Percentiles rank a stretch among this genome's conserved stretches.
Evolutionary conservation across 2,888 invertebrate species (phyloP).

Genomic region (Zootermopsis nevadensis): DNA sequence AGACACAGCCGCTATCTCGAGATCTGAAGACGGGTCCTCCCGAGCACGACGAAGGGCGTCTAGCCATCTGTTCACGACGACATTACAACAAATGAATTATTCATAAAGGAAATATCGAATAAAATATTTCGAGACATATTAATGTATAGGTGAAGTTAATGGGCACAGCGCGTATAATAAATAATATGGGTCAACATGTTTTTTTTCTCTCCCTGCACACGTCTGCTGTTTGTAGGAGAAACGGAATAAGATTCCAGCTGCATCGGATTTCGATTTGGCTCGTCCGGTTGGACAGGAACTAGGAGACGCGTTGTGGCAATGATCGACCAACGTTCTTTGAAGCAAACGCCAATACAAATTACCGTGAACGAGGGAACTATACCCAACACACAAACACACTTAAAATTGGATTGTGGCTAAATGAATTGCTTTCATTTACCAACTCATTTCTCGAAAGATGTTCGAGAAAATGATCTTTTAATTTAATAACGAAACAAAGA

Average conservation of each 20-base stretch:
- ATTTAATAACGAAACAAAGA: too few species aligned
- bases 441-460: background rate
- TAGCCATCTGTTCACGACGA: too few species aligned
- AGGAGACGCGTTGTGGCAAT: background rate
- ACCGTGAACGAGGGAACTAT: slow-evolving; percentile 9
- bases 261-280: slow-evolving; percentile 32
- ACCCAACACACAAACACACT: slow-evolving; percentile 6
- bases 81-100: too few species aligned
- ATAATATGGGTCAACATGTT: background rate
- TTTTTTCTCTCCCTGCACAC: too few species aligned
- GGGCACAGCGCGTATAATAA: background rate
- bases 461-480: background rate
- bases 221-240: background rate
- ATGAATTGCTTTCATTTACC: background rate
- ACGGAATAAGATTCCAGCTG: slow-evolving; percentile 11
- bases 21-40: too few species aligned
- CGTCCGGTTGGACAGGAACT: background rate
- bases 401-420: background rate
- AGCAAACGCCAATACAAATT: slow-evolving; percentile 14
- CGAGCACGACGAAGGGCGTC: too few species aligned
- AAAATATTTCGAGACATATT: background rate
- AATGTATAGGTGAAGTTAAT: background rate
- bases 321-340: slow-evolving; percentile 1
- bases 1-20: too few species aligned
- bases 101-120: too few species aligned